phyloP scores from a whole-genome alignment of 2,797 vertebrate genomes.

The Mormyrus hasselquistii region DNA sequence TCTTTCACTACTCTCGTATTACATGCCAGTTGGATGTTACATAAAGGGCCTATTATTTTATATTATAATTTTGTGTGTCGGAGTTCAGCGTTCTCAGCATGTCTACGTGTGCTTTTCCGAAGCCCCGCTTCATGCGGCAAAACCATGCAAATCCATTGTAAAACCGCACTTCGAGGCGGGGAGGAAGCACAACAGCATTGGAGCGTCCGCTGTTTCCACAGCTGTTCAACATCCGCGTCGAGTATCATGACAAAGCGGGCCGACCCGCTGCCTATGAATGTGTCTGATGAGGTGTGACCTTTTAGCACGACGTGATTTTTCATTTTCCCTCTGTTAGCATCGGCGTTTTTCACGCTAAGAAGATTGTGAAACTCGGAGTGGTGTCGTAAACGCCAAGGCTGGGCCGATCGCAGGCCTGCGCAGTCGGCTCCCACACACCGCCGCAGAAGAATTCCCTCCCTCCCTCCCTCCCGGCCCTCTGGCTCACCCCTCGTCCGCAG shows the following conservation, averaged over 20 bases:
- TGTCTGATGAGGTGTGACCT: neutral
- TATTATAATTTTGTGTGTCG: neutral
- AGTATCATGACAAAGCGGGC: neutral
- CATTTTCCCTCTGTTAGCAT: neutral
- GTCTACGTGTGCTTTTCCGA: neutral
- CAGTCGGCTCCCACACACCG: neutral
- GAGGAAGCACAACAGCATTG: neutral
- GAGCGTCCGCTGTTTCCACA: slow-evolving; percentile 7
- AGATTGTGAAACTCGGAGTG: neutral
- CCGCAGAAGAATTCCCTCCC: neutral
- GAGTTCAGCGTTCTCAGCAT: neutral
- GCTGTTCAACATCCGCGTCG: neutral
- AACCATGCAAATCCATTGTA: neutral
- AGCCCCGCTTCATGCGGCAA: neutral
- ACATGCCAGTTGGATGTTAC: slow-evolving; percentile 1
- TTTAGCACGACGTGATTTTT: neutral
- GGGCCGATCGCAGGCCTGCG: neutral
- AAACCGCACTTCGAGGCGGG: slow-evolving; percentile 2
- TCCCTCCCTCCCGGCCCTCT: neutral
- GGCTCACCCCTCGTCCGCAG: slow-evolving; percentile 10
- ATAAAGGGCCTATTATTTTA: slow-evolving; percentile 10
- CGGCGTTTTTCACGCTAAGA: neutral
- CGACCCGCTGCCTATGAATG: neutral
- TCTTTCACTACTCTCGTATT: neutral
- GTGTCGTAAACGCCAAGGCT: neutral